A percentile compares a stretch with the other conserved stretches of the same genome.
phyloP scores from a whole-genome alignment of 2,113 vertebrate species.

The Pomatorhinus ruficollis region DNA sequence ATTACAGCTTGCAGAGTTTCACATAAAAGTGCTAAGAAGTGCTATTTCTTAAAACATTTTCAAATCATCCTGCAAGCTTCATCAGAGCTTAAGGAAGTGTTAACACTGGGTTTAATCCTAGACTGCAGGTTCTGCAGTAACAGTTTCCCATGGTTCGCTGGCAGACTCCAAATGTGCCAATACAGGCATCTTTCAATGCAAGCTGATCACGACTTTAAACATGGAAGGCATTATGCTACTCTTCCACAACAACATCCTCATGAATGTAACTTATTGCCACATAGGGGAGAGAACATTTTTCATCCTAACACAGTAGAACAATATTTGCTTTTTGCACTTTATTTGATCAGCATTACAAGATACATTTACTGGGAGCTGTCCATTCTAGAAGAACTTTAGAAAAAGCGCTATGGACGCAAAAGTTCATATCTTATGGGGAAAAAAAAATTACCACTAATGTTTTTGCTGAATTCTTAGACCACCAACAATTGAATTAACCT shows the following conservation, averaged over 20 bases:
- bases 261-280: background rate
- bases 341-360: background rate
- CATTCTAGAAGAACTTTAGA: background rate
- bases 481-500: background rate
- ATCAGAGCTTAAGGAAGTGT: background rate
- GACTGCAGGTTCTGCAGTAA: background rate
- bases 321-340: background rate
- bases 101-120: background rate
- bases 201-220: background rate
- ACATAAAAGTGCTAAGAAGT: background rate
- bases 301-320: background rate
- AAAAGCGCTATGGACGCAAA: background rate
- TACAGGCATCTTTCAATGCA: background rate
- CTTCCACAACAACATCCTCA: background rate
- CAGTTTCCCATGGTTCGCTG: background rate
- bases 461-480: background rate
- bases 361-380: background rate
- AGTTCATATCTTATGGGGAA: background rate
- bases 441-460: too few species aligned
- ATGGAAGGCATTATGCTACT: background rate
- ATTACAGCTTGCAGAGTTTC: background rate
- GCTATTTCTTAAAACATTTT: background rate
- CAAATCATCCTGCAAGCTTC: background rate
- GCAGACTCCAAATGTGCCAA: background rate
- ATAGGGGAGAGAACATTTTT: background rate